Percentiles rank a stretch among this genome's conserved stretches.
phyloP scores from a whole-genome alignment of 2,113 vertebrate species.

The Amblyopsis rosae region DNA sequence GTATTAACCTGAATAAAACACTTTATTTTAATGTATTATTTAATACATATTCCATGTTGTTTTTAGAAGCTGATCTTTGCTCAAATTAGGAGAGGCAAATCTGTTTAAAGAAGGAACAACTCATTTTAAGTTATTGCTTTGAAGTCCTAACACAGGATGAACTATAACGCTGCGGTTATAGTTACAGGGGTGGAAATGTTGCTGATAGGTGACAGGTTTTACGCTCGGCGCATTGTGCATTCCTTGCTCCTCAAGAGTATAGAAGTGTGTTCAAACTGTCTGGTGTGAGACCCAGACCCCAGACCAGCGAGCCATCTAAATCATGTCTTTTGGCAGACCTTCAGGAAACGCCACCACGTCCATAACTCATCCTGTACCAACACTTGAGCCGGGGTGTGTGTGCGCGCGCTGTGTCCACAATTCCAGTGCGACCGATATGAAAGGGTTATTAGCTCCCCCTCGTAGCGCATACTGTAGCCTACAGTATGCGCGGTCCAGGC shows the following conservation, averaged over 20 bases:
- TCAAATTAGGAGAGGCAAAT: not conserved
- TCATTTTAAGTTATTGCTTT: slow-evolving; percentile 2
- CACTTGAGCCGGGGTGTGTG: slow-evolving; percentile 55
- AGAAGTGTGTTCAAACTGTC: slow-evolving; percentile 70
- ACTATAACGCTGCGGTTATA: slow-evolving; percentile 31
- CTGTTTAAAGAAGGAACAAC: slow-evolving; percentile 4
- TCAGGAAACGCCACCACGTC: slow-evolving; percentile 58
- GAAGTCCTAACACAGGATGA: slow-evolving; percentile 17
- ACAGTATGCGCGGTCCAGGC: slow-evolving; percentile 43
- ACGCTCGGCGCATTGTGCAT: slow-evolving; percentile 50
- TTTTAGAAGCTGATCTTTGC: slow-evolving; percentile 6
- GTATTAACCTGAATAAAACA: slow-evolving; percentile 64
- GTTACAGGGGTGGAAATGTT: slow-evolving; percentile 71
- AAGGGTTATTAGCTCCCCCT: slow-evolving; percentile 46
- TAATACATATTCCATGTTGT: slow-evolving; percentile 3
- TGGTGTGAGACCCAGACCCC: slow-evolving; percentile 51
- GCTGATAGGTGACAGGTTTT: slow-evolving; percentile 63
- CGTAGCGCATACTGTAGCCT: slow-evolving; percentile 35
- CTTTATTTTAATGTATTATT: slow-evolving; percentile 43
- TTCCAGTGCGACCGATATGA: slow-evolving; percentile 62
- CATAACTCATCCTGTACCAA: slow-evolving; percentile 55
- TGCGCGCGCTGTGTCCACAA: slow-evolving; percentile 16
- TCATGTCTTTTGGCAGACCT: slow-evolving; percentile 60
- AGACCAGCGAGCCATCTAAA: slow-evolving; percentile 70
- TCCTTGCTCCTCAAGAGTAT: slow-evolving; percentile 52